Percentiles rank a stretch among this genome's conserved stretches.
Evolutionary conservation across 1,140 invertebrate species (phyloP).

Genomic region (Pygmarrhopalites habei): DNA sequence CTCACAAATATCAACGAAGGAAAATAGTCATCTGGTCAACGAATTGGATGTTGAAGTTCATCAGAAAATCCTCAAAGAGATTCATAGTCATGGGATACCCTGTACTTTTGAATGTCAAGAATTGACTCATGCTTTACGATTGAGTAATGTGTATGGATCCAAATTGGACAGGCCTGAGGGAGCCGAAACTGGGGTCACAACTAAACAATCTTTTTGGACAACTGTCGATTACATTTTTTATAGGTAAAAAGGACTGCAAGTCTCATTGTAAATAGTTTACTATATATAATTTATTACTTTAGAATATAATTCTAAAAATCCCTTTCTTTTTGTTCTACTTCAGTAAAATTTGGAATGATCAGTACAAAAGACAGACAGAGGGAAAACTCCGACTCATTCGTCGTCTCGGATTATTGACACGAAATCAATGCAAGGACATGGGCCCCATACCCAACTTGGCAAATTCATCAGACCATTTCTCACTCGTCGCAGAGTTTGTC

Average conservation of each 20-base stretch:
- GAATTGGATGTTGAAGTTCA: neutral
- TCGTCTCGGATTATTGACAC: constrained; percentile 56
- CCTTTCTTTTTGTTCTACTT: neutral
- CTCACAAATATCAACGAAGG: neutral
- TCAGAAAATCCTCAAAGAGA: neutral
- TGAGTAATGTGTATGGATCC: constrained; percentile 42
- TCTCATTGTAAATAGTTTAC: no score
- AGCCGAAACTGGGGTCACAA: constrained; percentile 51
- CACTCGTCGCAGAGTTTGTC: constrained; percentile 57
- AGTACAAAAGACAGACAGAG: constrained; percentile 32
- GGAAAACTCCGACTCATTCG: constrained; percentile 52
- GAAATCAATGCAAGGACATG: constrained; percentile 51
- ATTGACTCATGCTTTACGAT: constrained; percentile 42
- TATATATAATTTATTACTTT: constrained; percentile 16
- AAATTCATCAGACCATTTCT: constrained; percentile 69
- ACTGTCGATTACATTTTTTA: constrained; percentile 77
- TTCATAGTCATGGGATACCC: neutral
- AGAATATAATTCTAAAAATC: neutral
- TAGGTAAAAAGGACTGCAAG: no score
- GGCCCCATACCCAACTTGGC: constrained; percentile 62
- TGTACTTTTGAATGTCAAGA: constrained; percentile 37
- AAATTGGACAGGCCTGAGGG: constrained; percentile 39
- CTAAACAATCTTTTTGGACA: constrained; percentile 65
- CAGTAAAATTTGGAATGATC: constrained; percentile 27
- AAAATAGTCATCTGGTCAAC: neutral